These are phyloP conservation scores for Onthophagus taurus DNA, from an alignment of 1,140 invertebrate species.

Conservation along the genomic window DNA sequence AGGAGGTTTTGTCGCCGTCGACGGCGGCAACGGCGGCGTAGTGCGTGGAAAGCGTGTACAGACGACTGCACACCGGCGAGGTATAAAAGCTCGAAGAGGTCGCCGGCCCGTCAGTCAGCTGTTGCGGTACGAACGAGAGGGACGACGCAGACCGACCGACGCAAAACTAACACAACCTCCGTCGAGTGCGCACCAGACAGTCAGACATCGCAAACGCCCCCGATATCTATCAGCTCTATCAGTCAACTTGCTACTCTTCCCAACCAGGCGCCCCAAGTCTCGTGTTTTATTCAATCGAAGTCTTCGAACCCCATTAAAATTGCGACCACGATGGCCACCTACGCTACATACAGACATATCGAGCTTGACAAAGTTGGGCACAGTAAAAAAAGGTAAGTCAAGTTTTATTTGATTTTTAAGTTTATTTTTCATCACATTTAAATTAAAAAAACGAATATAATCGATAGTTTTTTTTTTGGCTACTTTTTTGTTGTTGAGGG, in stretches of 20 bases:
- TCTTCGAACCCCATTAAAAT: not conserved
- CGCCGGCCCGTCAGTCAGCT: constrained; percentile 8
- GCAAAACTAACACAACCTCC: not conserved
- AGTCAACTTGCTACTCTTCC: not conserved
- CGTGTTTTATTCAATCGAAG: not conserved
- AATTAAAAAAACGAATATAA: too few relatives aligned
- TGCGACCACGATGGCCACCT: constrained; percentile 47
- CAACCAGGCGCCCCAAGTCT: not conserved
- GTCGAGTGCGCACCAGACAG: not conserved
- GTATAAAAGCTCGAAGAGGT: not conserved
- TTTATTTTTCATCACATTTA: too few relatives aligned
- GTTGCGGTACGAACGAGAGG: too few relatives aligned
- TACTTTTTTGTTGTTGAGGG: too few relatives aligned
- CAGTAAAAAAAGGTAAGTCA: constrained; percentile 55
- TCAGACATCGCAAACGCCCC: not conserved
- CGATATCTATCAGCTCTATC: not conserved
- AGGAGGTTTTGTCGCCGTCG: too few relatives aligned
- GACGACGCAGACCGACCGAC: not conserved
- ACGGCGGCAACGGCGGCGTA: too few relatives aligned
- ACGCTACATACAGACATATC: constrained; percentile 58
- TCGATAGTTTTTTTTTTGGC: too few relatives aligned
- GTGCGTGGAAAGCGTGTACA: too few relatives aligned
- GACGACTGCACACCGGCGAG: constrained; percentile 1
- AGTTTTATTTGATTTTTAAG: too few relatives aligned
- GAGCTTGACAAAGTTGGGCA: constrained; percentile 61